Base-by-base conservation (phyloP, 2,113 vertebrate species). In the Podarcis raffonei region DNA sequence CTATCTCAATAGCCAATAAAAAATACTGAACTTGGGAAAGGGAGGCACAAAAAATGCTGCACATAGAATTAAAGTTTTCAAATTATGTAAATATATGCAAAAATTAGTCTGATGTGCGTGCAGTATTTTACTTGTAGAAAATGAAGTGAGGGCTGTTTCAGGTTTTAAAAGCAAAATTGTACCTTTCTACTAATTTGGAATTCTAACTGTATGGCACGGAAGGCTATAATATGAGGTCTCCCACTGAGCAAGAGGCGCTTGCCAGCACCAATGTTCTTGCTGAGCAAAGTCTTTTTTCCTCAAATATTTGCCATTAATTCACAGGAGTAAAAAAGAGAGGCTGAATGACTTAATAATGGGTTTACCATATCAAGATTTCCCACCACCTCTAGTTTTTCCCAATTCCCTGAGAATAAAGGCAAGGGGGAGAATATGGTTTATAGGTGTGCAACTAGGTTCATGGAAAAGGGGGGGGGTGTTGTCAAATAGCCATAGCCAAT, bases 261-360 rank as follows among this genome's bases (percentile, higher is more conserved):
- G 78, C 79, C 68, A 62, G 6, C 32, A 62, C 32, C 18, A 16
- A 16, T 37, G 6, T 81, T 76, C 69, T 83, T 88, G 71, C 87
- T 83, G 71, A 88, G 87, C 69, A 87, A 82, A 66, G 25, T 12
- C 4, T 66, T 88, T 87, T 87, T 53, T 81, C 42, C 37, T 82
- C 57, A 88, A 76, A 13, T 74, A 65, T 35, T 25, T 81, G 75
- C 7, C 59, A 77, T 62, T 84, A 80, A 80, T 65, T 81, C 79
- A 37, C 68, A 80, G 39, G 66, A 57, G 30, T 22, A 27, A 59
- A 27, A 71, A 22, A 15, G 13, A n/a, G 23, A 62, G 12, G 11
- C 35, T 35, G n/a, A 57, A 77, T 48, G 65, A 57, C 30, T 79
- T 57, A 72, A 65, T 81, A 72, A 35, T 74, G 48, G 80, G 48